Evolutionary conservation across 2,888 invertebrate species (phyloP).

Genomic region (Lobophora halterata): DNA sequence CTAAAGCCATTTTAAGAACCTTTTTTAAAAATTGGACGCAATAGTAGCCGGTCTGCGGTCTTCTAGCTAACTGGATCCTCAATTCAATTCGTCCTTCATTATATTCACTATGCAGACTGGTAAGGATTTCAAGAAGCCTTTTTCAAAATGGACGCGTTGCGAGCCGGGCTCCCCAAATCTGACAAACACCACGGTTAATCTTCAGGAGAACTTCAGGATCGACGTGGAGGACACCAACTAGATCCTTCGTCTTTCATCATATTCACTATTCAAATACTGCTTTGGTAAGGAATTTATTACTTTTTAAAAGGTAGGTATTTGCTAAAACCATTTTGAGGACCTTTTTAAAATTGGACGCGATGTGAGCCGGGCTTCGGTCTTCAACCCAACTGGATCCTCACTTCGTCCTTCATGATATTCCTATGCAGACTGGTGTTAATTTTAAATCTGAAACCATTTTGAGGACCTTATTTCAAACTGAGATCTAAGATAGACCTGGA

Average conservation of each 20-base stretch:
- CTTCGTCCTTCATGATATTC: slow-evolving; percentile 83
- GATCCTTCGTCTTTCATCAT: slow-evolving; percentile 84
- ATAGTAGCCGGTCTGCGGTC: slow-evolving; percentile 88
- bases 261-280: too few relatives aligned
- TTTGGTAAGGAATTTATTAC: too few relatives aligned
- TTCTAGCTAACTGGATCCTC: slow-evolving; percentile 92
- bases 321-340: slow-evolving; percentile 61
- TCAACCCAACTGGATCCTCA: slow-evolving; percentile 93
- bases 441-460: too few relatives aligned
- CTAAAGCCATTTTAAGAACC: too few relatives aligned
- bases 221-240: slow-evolving; percentile 92
- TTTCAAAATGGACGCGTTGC: too few relatives aligned
- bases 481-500: slow-evolving; percentile 85
- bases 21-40: slow-evolving; percentile 82
- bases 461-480: too few relatives aligned
- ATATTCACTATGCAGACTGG: slow-evolving; percentile 97
- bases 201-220: slow-evolving; percentile 83
- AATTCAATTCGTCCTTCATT: slow-evolving; percentile 74
- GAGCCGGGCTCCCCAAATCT: slow-evolving; percentile 64
- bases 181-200: slow-evolving; percentile 62
- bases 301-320: too few relatives aligned
- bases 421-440: slow-evolving; percentile 91
- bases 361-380: slow-evolving; percentile 88
- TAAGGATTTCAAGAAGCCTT: too few relatives aligned
- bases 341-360: slow-evolving; percentile 82